Conservation (phyloP, 2,888 invertebrate genomes). For the Cerceris rybyensis region DNA sequence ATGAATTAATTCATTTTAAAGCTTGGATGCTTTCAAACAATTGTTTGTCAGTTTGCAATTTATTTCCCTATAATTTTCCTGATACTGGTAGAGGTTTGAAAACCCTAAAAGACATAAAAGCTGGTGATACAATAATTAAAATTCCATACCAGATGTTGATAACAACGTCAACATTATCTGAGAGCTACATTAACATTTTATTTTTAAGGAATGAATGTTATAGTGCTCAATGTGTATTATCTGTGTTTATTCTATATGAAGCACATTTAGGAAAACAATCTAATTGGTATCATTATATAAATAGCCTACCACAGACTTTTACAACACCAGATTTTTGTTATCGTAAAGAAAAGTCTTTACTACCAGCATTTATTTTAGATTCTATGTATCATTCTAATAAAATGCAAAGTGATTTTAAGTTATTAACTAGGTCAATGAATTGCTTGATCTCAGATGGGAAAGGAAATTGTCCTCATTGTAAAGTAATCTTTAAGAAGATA, state of each 20-base stretch:
- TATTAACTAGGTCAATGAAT: slow-evolving; percentile 61
- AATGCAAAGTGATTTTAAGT: slow-evolving; percentile 63
- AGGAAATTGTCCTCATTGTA: slow-evolving; percentile 80
- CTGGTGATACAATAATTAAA: slow-evolving; percentile 83
- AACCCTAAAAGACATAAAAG: slow-evolving; percentile 79
- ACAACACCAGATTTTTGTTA: slow-evolving; percentile 88
- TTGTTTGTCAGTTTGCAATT: slow-evolving; percentile 64
- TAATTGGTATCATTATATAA: slow-evolving; percentile 86
- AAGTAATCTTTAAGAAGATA: slow-evolving; percentile 80
- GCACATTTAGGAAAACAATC: slow-evolving; percentile 84
- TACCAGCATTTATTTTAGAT: slow-evolving; percentile 85
- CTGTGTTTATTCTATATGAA: slow-evolving; percentile 89
- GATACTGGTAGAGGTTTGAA: slow-evolving; percentile 89
- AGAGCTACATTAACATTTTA: slow-evolving; percentile 68
- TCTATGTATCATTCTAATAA: slow-evolving; percentile 68
- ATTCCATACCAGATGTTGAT: slow-evolving; percentile 83
- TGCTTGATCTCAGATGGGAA: slow-evolving; percentile 38
- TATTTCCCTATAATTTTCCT: slow-evolving; percentile 82
- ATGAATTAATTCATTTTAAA: slow-evolving; percentile 61
- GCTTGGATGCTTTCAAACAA: slow-evolving; percentile 71
- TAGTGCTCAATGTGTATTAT: slow-evolving; percentile 87
- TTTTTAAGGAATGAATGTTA: slow-evolving; percentile 62
- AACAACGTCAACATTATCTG: slow-evolving; percentile 81
- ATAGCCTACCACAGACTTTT: slow-evolving; percentile 87
- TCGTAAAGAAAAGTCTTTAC: slow-evolving; percentile 82